phyloP scores from a whole-genome alignment of 2,113 vertebrate species.

The Potamarius usumacintae region DNA sequence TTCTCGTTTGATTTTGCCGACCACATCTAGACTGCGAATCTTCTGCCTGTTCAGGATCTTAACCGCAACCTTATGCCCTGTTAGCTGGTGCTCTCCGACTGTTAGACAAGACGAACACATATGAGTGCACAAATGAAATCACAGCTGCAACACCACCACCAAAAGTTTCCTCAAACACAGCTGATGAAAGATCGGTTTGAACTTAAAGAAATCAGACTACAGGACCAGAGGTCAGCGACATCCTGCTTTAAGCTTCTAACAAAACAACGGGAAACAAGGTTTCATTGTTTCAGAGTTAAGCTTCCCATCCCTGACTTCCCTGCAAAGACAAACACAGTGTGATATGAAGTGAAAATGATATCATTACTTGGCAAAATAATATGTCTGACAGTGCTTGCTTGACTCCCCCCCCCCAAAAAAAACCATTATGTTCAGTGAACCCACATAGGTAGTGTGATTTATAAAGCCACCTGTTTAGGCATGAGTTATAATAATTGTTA shows the following conservation, averaged over 20 bases:
- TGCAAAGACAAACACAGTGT: constrained; percentile 39
- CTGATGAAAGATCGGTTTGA: constrained; percentile 42
- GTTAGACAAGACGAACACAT: constrained; percentile 57
- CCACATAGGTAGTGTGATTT: not conserved
- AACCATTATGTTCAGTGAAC: not conserved
- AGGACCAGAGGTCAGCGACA: constrained; percentile 9
- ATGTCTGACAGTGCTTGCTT: not conserved
- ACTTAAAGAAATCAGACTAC: constrained; percentile 38
- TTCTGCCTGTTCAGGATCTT: constrained; percentile 98
- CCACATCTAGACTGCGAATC: constrained; percentile 97
- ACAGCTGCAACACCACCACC: constrained; percentile 46
- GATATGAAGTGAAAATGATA: constrained; percentile 30
- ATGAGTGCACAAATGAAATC: constrained; percentile 32
- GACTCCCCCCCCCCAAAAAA: not conserved
- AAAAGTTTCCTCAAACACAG: constrained; percentile 37
- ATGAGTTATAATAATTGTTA: not conserved
- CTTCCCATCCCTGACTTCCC: constrained; percentile 1
- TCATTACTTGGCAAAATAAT: not conserved
- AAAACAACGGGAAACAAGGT: constrained; percentile 36
- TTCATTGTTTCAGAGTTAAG: constrained; percentile 31
- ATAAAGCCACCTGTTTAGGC: not conserved
- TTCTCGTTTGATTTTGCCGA: constrained; percentile 98
- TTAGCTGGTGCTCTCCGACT: constrained; percentile 97
- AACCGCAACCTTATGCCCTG: constrained; percentile 96
- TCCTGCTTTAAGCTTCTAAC: constrained; percentile 30